Evolutionary conservation across 2,113 vertebrate species (phyloP).

Genomic region (Cisticola juncidis): DNA sequence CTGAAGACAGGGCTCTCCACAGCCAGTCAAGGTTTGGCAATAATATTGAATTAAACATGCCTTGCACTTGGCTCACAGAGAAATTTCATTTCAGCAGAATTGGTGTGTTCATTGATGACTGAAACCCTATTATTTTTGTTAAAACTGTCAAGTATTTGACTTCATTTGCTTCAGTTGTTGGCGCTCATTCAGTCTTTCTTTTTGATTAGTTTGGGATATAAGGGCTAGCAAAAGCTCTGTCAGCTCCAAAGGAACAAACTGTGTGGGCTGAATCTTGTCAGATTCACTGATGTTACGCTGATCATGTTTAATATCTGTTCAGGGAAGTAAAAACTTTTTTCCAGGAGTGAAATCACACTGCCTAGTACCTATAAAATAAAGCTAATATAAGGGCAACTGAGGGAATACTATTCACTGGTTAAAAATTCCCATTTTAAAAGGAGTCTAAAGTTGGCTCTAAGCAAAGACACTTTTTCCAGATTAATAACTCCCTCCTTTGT

Average conservation of each 20-base stretch:
- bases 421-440: slow-evolving; percentile 43
- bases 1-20: neutral
- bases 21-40: neutral
- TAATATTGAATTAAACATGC: neutral
- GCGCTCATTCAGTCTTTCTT: slow-evolving; percentile 1
- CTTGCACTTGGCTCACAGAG: neutral
- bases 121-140: slow-evolving; percentile 17
- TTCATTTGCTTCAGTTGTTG: neutral
- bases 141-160: neutral
- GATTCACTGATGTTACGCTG: slow-evolving; percentile 42
- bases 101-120: neutral
- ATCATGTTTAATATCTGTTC: slow-evolving; percentile 55
- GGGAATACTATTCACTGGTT: slow-evolving; percentile 41
- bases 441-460: neutral
- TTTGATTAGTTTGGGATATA: slow-evolving; percentile 40
- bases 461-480: slow-evolving; percentile 20
- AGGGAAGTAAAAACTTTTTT: slow-evolving; percentile 32
- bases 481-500: slow-evolving; percentile 37
- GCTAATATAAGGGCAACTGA: slow-evolving; percentile 16
- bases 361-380: slow-evolving; percentile 15
- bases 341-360: slow-evolving; percentile 15
- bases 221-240: neutral
- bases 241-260: slow-evolving; percentile 17
- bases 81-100: slow-evolving; percentile 3
- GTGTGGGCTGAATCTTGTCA: slow-evolving; percentile 40